Evolutionary conservation across 2,888 invertebrate species (phyloP).

Genomic region (Ceriagrion tenellum): DNA sequence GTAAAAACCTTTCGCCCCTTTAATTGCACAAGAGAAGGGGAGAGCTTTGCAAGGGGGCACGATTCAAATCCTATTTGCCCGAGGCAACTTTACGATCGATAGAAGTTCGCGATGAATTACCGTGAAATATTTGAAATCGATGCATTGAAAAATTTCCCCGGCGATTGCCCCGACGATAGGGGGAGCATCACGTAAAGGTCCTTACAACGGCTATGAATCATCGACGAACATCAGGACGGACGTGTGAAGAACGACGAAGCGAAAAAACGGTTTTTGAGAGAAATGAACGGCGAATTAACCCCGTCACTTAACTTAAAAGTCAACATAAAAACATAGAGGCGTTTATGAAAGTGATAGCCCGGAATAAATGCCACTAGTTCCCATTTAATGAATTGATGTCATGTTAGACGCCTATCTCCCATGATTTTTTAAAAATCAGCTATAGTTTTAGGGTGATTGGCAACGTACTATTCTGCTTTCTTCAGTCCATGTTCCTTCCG

Average conservation of each 20-base stretch:
- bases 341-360: no score
- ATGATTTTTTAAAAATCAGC: no score
- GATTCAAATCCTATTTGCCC: background rate
- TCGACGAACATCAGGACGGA: background rate
- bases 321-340: no score
- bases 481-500: no score
- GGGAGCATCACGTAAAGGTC: background rate
- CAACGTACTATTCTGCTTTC: no score
- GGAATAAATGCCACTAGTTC: no score
- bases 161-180: slow-evolving; percentile 11
- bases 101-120: background rate
- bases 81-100: background rate
- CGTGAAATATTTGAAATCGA: slow-evolving; percentile 20
- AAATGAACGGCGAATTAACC: no score
- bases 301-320: no score
- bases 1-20: slow-evolving; percentile 32
- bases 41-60: background rate
- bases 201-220: background rate
- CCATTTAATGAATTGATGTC: no score
- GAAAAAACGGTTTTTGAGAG: no score
- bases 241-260: background rate
- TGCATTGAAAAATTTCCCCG: background rate
- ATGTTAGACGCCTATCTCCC: no score
- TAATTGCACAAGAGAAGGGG: background rate
- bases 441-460: no score